Conservation (phyloP, 1,140 invertebrate genomes). For the Plutomurus gul region DNA sequence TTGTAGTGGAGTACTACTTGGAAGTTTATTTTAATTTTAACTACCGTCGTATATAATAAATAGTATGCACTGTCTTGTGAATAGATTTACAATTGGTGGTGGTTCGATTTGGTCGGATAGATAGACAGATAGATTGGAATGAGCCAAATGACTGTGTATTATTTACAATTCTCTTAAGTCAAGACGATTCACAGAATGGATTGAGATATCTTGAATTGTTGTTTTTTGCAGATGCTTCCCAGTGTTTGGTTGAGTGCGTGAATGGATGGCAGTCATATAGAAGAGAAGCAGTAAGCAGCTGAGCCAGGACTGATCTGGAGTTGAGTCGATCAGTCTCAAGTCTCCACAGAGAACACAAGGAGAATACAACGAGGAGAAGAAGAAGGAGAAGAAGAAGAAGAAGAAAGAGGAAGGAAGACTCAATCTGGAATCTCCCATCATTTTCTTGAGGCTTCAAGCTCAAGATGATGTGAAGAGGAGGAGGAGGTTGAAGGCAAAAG, state of each 20-base stretch:
- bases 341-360: background rate
- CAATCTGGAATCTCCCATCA: constrained; percentile 20
- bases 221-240: constrained; percentile 31
- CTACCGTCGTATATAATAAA: background rate
- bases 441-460: background rate
- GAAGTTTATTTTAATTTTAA: too few relatives aligned
- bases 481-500: constrained; percentile 17
- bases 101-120: background rate
- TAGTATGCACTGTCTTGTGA: background rate
- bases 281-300: constrained; percentile 23
- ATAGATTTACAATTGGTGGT: background rate
- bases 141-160: constrained; percentile 11
- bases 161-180: background rate
- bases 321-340: constrained; percentile 18
- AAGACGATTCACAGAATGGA: background rate
- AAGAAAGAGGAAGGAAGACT: constrained; percentile 11
- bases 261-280: constrained; percentile 19
- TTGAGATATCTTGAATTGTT: constrained; percentile 37
- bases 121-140: background rate
- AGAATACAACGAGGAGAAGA: background rate
- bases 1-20: too few relatives aligned
- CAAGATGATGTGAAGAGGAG: constrained; percentile 20
- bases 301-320: constrained; percentile 12
- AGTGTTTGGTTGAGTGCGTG: background rate
- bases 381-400: background rate